Conservation (phyloP, 2,113 vertebrate species). For the Ameiurus melas region DNA sequence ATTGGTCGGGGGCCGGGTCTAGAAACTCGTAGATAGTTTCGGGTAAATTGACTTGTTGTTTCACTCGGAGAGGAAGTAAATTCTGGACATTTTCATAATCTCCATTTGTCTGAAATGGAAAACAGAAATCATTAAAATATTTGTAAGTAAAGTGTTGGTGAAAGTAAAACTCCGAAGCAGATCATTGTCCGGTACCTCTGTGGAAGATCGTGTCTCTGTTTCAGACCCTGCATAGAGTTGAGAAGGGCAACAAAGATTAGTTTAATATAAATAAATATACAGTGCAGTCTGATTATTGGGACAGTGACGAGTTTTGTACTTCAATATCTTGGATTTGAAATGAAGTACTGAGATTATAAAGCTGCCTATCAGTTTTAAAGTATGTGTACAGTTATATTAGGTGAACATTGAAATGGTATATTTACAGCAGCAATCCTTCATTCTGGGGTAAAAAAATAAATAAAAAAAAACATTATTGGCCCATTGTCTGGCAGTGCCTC, state of each 20-base stretch:
- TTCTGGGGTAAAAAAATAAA: too few species aligned
- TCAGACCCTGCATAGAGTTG: background rate
- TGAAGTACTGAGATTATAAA: background rate
- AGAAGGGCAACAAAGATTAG: background rate
- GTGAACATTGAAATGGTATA: too few species aligned
- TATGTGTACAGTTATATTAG: too few species aligned
- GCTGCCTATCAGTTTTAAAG: too few species aligned
- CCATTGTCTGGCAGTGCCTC: too few species aligned
- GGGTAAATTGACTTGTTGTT: background rate
- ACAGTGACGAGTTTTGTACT: background rate
- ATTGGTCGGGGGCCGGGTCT: background rate
- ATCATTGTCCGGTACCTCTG: background rate
- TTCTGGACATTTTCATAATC: background rate
- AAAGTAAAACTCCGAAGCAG: too few species aligned
- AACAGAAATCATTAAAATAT: background rate
- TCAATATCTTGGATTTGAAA: background rate
- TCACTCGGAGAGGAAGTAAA: background rate
- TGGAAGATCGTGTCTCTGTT: background rate
- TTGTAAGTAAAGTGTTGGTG: background rate
- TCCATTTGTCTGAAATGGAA: background rate
- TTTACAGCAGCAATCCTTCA: too few species aligned
- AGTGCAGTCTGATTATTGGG: background rate
- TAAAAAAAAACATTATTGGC: too few species aligned
- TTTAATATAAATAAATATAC: background rate
- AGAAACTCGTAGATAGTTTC: background rate